A percentile compares a stretch with the other conserved stretches of the same genome.
These are phyloP conservation scores for Caerostris darwini DNA, from an alignment of 1,140 invertebrate species.

Conservation along the genomic window DNA sequence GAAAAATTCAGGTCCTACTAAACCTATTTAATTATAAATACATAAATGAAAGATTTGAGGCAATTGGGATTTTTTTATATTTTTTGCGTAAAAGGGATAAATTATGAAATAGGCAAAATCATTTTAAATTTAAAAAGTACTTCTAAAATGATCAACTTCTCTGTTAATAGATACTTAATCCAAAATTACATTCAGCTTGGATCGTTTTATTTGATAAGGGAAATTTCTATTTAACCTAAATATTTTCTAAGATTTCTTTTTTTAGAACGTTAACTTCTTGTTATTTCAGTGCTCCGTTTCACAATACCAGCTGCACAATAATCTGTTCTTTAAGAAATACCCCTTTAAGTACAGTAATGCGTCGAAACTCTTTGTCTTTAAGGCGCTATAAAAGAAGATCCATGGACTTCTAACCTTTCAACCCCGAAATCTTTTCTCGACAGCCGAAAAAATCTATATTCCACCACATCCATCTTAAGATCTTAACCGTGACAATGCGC, in stretches of 20 bases:
- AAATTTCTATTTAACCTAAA: too few species aligned
- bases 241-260: not conserved
- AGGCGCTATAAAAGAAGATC: conserved; percentile 39
- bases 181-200: too few species aligned
- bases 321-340: conserved; percentile 19
- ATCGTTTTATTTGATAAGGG: too few species aligned
- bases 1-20: too few species aligned
- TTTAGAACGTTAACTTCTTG: not conserved
- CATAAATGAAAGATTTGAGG: too few species aligned
- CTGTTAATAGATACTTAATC: too few species aligned
- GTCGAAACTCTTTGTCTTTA: conserved; percentile 40
- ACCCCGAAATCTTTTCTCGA: conserved; percentile 20
- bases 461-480: conserved; percentile 56
- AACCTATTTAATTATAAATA: too few species aligned
- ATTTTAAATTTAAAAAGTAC: too few species aligned
- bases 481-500: conserved; percentile 42
- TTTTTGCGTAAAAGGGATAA: too few species aligned
- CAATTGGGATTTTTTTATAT: too few species aligned
- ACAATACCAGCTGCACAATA: not conserved
- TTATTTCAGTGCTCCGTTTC: not conserved
- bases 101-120: too few species aligned
- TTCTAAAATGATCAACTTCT: too few species aligned
- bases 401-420: conserved; percentile 50
- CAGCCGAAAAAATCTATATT: conserved; percentile 54
- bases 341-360: conserved; percentile 51